Conservation (phyloP, 2,113 vertebrate genomes). For the Cricetomys ansorgei region DNA sequence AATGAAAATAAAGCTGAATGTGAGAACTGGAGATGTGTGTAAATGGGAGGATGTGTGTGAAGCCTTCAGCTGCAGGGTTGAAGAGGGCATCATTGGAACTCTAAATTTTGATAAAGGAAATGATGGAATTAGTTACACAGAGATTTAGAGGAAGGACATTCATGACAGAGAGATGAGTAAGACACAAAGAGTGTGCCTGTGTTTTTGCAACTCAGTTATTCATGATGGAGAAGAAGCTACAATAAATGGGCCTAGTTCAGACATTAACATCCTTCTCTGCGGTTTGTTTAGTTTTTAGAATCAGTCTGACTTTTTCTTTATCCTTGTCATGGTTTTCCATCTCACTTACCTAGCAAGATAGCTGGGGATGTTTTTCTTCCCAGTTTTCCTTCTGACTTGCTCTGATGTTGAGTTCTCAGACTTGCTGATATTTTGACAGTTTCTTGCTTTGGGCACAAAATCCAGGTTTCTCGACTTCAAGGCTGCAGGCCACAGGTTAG, state of each 20-base stretch:
- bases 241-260: neutral
- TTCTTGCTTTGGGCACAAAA: neutral
- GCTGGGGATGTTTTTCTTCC: neutral
- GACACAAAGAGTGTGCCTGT: neutral
- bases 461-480: neutral
- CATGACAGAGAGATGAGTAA: neutral
- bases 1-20: neutral
- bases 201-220: neutral
- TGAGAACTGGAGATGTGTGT: neutral
- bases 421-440: neutral
- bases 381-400: neutral
- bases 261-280: neutral
- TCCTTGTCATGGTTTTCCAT: neutral
- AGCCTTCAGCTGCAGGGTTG: neutral
- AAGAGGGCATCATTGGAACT: neutral
- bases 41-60: neutral
- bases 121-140: neutral
- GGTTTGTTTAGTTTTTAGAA: conserved; percentile 10
- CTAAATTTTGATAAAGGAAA: neutral
- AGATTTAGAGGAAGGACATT: neutral
- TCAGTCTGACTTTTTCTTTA: neutral
- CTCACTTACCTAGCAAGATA: neutral
- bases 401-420: neutral
- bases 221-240: neutral
- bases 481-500: neutral